Evolutionary conservation across 2,113 vertebrate genomes (phyloP), one percentile per base, ranked within the genome.

Genomic region (Suncus etruscus): DNA sequence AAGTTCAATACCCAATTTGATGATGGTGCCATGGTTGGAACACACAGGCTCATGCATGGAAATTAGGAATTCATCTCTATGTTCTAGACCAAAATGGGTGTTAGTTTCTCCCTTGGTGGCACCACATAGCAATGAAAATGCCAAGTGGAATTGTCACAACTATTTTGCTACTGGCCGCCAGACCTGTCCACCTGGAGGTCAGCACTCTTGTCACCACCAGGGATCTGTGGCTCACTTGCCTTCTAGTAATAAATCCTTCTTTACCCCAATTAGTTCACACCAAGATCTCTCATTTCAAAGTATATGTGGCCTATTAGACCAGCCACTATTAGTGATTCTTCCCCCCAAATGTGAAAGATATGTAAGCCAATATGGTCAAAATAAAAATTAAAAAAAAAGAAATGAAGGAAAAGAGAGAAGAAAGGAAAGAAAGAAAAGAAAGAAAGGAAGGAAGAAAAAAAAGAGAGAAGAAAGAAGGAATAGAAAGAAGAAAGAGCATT

Each of bases 81-180:
- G 39, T 39, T 5, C 39, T 39, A 39, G 39, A 39, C 39, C 39
- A 39, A 5, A 39, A 5, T 39, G 63, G 81, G 27, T 89, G 39
- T 39, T 90, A 85, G 81, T 95, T 93, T 86, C 89, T 88, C 77
- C 74, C 79, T 92, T 63, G 84, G 91, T 87, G 83, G 77, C 31
- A 83, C 76, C 45, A 86, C 39, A 51, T 0, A 25, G 32, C 83
- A 80, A 58, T 74, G 69, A 48, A 88, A 90, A 70, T 86, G 54
- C 74, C 92, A 74, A 69, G 50, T 24, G 45, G 39, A 86, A 89
- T 65, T 68, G 61, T 39, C 78, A 75, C 29, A 51, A 2, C 14
- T 69, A 31, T 31, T 3, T 2, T 83, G 74, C 68, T 48, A 20
- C 70, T 25, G 47, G 70, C 72, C 48, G 15, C 70, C 27, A 50